Conservation (phyloP, 2,888 invertebrate genomes). For the Fissipunctia ypsillon region DNA sequence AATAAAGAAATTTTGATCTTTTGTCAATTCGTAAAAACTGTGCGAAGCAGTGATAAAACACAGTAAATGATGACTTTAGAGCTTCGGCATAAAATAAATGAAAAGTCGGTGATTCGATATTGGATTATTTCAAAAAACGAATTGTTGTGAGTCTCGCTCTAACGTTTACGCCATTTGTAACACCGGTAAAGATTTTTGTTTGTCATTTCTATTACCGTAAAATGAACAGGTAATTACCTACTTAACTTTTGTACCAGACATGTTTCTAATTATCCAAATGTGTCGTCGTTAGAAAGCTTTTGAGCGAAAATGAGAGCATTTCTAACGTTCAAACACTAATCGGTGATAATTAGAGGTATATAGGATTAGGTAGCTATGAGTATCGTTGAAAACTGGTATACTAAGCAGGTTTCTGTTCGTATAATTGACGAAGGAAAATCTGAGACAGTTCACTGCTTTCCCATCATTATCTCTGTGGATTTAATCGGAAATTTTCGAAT, state of each 20-base stretch:
- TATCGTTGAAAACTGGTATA: constrained; percentile 23
- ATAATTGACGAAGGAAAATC: constrained; percentile 23
- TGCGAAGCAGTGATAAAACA: not conserved
- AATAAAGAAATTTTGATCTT: no score
- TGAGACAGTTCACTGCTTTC: constrained; percentile 23
- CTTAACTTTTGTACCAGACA: constrained; percentile 6
- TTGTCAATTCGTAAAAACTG: no score
- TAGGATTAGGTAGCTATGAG: constrained; percentile 7
- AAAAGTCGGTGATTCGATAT: not conserved
- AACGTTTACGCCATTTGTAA: not conserved
- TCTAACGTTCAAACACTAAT: constrained; percentile 29
- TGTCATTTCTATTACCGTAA: not conserved
- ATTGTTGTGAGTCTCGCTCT: not conserved
- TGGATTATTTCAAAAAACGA: not conserved
- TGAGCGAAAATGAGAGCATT: constrained; percentile 16
- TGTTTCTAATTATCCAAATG: constrained; percentile 20
- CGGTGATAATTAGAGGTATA: not conserved
- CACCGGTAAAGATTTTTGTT: not conserved
- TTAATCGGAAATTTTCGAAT: constrained; percentile 37
- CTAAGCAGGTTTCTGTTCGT: constrained; percentile 24
- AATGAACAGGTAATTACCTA: not conserved
- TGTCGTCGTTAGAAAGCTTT: constrained; percentile 28
- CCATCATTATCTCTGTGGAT: constrained; percentile 37
- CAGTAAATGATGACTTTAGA: not conserved
- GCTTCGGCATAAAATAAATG: not conserved